Evolutionary conservation across 2,797 vertebrate genomes (phyloP), one percentile per base, ranked within the genome.

Genomic region (Myoxocephalus aenaeus): DNA sequence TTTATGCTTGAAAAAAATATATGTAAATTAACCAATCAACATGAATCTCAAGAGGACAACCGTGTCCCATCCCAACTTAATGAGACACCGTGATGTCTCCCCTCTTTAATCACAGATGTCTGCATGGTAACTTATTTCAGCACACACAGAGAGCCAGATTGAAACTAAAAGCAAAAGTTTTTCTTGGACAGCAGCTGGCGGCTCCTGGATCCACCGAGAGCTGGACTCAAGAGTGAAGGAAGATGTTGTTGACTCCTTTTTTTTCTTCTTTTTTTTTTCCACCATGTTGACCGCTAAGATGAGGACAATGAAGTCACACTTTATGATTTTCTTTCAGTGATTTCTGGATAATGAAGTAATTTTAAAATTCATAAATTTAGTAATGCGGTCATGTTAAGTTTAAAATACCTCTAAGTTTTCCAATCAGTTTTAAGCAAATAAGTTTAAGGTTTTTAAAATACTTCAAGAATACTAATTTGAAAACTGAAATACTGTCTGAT

Each of bases 81-180:
- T 70, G 65, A 77, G 65, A 46, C 56, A 20, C 63, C 72, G 56
- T 79, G 40, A 68, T 56, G 70, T 65, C 40, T 9, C 3, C 61
- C 56, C 51, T 75, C 48, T 86, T 87, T 74, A 81, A 84, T 83
- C 62, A 84, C 67, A 75, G 48, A 63, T 68, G 75, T 78, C 73
- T 73, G 75, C 65, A 69, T 46, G 67, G 78, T 68, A 62, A 20
- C 59, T 73, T n/a, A 38, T 71, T 62, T 72, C 54, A 58, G 66
- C 46, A 29, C 65, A 70, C 59, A 61, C 42, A 65, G 72, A 58
- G 61, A 78, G 53, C 3, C 77, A 74, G 82, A 81, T 29, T 77
- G 42, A 82, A 76, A 78, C 67, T 77, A 22, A 79, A 85, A 74
- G 77, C 27, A 50, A 59, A 62, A 61, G 22, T 25, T 25, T 58